These are phyloP conservation scores for Eupithecia subumbrata DNA, from an alignment of 2,888 invertebrate genomes.

Conservation along the genomic window DNA sequence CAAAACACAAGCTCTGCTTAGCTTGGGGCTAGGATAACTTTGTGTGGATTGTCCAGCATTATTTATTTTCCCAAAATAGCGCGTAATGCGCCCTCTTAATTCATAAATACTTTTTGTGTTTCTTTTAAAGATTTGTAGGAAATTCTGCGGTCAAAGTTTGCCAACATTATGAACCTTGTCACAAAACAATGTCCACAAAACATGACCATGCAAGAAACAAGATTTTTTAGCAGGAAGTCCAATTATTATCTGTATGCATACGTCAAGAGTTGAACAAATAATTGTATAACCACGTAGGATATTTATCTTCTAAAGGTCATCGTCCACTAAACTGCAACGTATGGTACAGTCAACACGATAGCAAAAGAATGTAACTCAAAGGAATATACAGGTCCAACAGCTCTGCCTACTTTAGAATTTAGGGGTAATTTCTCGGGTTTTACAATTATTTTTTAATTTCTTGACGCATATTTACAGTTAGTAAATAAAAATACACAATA, in stretches of 20 bases:
- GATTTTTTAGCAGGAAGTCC: slow-evolving; percentile 9
- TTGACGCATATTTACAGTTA: no score
- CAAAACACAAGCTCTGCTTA: no score
- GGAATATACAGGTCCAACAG: no score
- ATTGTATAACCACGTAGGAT: slow-evolving; percentile 1
- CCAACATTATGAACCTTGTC: not conserved
- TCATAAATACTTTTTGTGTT: no score
- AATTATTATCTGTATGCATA: not conserved
- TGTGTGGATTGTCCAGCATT: no score
- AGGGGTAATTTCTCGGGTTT: no score
- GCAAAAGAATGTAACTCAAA: not conserved
- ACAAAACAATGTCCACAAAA: not conserved
- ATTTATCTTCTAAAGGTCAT: not conserved
- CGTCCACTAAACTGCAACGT: not conserved
- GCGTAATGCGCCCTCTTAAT: no score
- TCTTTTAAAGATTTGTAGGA: not conserved
- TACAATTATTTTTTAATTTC: no score
- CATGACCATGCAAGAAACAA: slow-evolving; percentile 5
- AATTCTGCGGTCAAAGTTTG: not conserved
- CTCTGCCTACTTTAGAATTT: no score
- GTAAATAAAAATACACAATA: no score
- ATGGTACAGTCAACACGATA: not conserved
- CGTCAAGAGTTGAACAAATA: slow-evolving; percentile 19
- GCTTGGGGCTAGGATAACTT: no score
- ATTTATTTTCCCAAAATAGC: no score